A percentile compares a stretch with the other conserved stretches of the same genome.
Conservation (phyloP, 2,888 invertebrate species). For the Prosopocoilus inquinatus region DNA sequence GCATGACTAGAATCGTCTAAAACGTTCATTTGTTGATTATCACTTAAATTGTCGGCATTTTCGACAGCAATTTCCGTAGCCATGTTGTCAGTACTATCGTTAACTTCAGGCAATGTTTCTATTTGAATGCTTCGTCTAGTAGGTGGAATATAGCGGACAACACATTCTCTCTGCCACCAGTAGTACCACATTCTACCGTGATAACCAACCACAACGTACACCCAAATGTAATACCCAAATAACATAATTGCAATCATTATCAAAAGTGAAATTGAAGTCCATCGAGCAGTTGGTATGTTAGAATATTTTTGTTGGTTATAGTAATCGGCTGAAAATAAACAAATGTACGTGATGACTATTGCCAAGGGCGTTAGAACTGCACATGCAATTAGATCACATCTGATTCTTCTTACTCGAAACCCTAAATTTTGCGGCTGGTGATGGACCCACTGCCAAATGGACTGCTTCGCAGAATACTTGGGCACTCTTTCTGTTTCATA, state of each 20-base stretch:
- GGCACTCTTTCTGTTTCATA: conserved; percentile 66
- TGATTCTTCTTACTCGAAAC: conserved; percentile 40
- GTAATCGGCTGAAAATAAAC: conserved; percentile 54
- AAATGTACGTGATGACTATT: conserved; percentile 53
- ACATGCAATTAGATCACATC: conserved; percentile 58
- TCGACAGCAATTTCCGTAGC: background rate
- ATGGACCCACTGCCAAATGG: conserved; percentile 61
- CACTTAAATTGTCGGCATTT: background rate
- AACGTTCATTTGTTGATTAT: background rate
- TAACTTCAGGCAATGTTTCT: conserved; percentile 13
- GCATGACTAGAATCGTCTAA: background rate
- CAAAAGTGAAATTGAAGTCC: conserved; percentile 53
- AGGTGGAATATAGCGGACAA: conserved; percentile 49
- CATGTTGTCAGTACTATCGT: background rate
- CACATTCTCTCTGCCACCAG: conserved; percentile 57
- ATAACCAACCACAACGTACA: conserved; percentile 52
- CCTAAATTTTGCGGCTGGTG: conserved; percentile 38
- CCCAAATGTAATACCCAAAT: conserved; percentile 55
- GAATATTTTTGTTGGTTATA: conserved; percentile 52
- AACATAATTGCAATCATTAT: conserved; percentile 53
- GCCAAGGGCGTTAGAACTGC: conserved; percentile 59
- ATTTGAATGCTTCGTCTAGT: conserved; percentile 20
- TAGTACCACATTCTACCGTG: conserved; percentile 55
- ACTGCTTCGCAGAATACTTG: conserved; percentile 57
- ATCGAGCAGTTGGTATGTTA: conserved; percentile 51